A percentile compares a stretch with the other conserved stretches of the same genome.
Conservation (phyloP, 2,113 vertebrate species). For the Menidia beryllina region DNA sequence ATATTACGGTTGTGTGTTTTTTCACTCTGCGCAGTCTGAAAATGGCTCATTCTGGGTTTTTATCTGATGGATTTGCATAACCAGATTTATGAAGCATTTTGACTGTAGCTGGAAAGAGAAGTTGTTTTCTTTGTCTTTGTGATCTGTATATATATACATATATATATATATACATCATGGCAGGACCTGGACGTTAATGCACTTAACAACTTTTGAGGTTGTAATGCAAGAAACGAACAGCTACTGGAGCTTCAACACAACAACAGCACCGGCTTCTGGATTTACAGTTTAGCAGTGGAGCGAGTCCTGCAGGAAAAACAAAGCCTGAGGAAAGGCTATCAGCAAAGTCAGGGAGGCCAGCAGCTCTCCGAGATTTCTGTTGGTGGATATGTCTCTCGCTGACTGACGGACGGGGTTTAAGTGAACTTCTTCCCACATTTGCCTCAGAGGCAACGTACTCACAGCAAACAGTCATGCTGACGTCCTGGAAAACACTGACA, state of each 20-base stretch:
- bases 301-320: neutral
- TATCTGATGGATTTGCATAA: slow-evolving; percentile 29
- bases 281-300: slow-evolving; percentile 28
- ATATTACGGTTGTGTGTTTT: slow-evolving; percentile 44
- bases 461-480: slow-evolving; percentile 21
- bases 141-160: slow-evolving; percentile 31
- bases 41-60: slow-evolving; percentile 41
- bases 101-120: slow-evolving; percentile 10
- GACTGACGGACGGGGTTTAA: neutral
- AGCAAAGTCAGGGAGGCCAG: slow-evolving; percentile 35
- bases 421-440: slow-evolving; percentile 7
- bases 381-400: neutral
- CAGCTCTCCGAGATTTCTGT: slow-evolving; percentile 16
- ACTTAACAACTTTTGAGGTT: neutral
- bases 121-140: slow-evolving; percentile 15
- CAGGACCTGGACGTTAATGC: neutral
- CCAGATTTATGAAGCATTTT: slow-evolving; percentile 13
- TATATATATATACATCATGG: slow-evolving; percentile 26
- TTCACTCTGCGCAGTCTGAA: slow-evolving; percentile 28
- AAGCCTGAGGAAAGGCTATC: slow-evolving; percentile 47
- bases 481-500: slow-evolving; percentile 31
- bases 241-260: slow-evolving; percentile 17
- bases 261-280: slow-evolving; percentile 20
- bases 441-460: slow-evolving; percentile 15
- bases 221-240: slow-evolving; percentile 9